Percentiles rank a stretch among this genome's conserved stretches.
Conservation (phyloP, 2,797 vertebrate genomes). For the Lepus townsendii region DNA sequence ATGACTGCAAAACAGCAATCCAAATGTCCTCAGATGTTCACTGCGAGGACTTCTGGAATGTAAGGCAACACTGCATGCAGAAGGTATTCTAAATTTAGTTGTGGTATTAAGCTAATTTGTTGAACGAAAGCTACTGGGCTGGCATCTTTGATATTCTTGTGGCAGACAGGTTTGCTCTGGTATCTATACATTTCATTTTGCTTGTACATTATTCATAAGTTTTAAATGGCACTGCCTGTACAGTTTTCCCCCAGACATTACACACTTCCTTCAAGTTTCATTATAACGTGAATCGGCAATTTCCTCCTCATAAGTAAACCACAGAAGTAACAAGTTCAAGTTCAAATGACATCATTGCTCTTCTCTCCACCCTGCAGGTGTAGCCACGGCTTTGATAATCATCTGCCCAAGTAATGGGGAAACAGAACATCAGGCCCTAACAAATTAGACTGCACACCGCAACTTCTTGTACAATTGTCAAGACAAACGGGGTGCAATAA, state of each 20-base stretch:
- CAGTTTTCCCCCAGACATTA: slow-evolving; percentile 66
- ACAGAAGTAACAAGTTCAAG: slow-evolving; percentile 44
- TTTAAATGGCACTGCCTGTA: slow-evolving; percentile 73
- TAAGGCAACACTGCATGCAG: slow-evolving; percentile 23
- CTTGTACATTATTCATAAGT: slow-evolving; percentile 76
- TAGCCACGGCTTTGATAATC: background rate
- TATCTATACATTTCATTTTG: slow-evolving; percentile 65
- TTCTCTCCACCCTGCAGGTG: background rate
- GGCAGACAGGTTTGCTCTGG: slow-evolving; percentile 56
- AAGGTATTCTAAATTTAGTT: slow-evolving; percentile 66
- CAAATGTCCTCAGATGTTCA: slow-evolving; percentile 68
- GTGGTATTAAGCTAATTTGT: slow-evolving; percentile 18
- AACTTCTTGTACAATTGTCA: background rate
- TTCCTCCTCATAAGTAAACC: slow-evolving; percentile 61
- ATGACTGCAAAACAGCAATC: slow-evolving; percentile 67
- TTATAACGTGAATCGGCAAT: slow-evolving; percentile 63
- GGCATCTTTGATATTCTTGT: slow-evolving; percentile 17
- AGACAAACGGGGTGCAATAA: background rate
- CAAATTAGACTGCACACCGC: background rate
- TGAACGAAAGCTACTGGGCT: slow-evolving; percentile 56
- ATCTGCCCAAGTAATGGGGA: background rate
- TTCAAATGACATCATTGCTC: slow-evolving; percentile 22
- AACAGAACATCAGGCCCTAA: background rate
- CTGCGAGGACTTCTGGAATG: slow-evolving; percentile 62
- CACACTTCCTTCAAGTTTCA: slow-evolving; percentile 74